A percentile compares a stretch with the other conserved stretches of the same genome.
Evolutionary conservation across 1,140 invertebrate genomes (phyloP).

Genomic region (Philaenus spumarius): DNA sequence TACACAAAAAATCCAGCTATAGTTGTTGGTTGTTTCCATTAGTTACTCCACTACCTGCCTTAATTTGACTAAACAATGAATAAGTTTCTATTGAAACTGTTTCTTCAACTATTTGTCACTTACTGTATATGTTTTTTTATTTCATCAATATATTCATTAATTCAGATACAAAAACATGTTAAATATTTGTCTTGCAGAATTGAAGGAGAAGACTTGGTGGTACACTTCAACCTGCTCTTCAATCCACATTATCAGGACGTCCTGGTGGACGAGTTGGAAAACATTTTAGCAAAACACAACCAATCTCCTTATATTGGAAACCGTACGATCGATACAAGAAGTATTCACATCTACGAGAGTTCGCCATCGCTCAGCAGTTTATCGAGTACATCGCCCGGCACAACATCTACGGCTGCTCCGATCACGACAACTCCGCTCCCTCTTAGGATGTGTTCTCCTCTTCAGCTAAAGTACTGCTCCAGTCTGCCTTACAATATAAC

Average conservation of each 20-base stretch:
- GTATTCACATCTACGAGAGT: slow-evolving; percentile 53
- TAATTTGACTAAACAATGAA: no score
- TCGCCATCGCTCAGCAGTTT: slow-evolving; percentile 37
- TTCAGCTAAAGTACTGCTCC: slow-evolving; percentile 61
- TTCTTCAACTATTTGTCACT: no score
- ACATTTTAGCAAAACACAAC: slow-evolving; percentile 42
- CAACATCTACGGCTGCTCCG: slow-evolving; percentile 31
- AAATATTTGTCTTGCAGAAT: slow-evolving; percentile 41
- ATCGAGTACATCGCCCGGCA: slow-evolving; percentile 13
- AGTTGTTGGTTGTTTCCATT: no score
- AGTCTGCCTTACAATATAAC: slow-evolving; percentile 70
- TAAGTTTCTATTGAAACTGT: no score
- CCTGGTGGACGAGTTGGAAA: slow-evolving; percentile 44
- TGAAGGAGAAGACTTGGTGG: slow-evolving; percentile 55
- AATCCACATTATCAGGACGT: slow-evolving; percentile 51
- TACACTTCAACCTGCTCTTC: slow-evolving; percentile 65
- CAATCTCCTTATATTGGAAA: slow-evolving; percentile 31
- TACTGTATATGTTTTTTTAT: no score
- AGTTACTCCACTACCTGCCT: no score
- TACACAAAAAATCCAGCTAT: no score
- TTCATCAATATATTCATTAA: no score
- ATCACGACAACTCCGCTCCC: slow-evolving; percentile 47
- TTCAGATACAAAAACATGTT: no score
- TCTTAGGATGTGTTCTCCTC: slow-evolving; percentile 56
- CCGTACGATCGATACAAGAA: slow-evolving; percentile 53